These are phyloP conservation scores for Tetranychus urticae DNA, from an alignment of 1,140 invertebrate species.

Conservation along the genomic window DNA sequence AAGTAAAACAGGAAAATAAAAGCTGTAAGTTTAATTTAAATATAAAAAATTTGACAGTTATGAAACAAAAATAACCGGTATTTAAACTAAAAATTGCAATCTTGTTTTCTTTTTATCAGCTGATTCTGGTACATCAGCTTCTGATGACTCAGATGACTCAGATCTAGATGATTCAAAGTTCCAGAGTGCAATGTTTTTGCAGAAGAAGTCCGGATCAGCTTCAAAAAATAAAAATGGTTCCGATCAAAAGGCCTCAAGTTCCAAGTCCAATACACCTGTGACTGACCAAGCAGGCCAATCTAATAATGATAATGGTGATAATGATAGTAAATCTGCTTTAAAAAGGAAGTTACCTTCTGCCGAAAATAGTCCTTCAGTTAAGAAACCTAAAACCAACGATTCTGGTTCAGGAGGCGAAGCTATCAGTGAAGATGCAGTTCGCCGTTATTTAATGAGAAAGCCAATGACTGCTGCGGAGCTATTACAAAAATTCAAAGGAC, in stretches of 20 bases:
- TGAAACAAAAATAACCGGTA: not conserved
- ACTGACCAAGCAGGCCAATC: not conserved
- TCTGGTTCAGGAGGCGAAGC: constrained; percentile 37
- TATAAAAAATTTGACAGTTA: too few species aligned
- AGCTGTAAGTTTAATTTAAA: not conserved
- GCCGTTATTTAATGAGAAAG: constrained; percentile 73
- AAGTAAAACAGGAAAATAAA: constrained; percentile 19
- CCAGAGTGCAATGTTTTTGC: constrained; percentile 6
- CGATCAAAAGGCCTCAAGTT: not conserved
- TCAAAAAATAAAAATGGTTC: constrained; percentile 11
- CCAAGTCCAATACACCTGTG: not conserved
- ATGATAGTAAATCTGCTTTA: not conserved
- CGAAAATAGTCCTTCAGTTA: not conserved
- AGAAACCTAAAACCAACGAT: not conserved
- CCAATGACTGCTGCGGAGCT: constrained; percentile 88
- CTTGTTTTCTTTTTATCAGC: not conserved
- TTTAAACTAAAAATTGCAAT: not conserved
- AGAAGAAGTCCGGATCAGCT: constrained; percentile 6
- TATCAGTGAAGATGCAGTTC: constrained; percentile 76
- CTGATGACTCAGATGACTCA: not conserved
- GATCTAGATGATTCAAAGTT: constrained; percentile 1
- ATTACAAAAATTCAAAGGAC: constrained; percentile 79
- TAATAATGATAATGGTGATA: not conserved
- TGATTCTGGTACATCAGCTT: not conserved
- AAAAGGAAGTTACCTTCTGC: not conserved